A percentile compares a stretch with the other conserved stretches of the same genome.
Conservation (phyloP, 2,888 invertebrate species). For the Caradrina kadenii region DNA sequence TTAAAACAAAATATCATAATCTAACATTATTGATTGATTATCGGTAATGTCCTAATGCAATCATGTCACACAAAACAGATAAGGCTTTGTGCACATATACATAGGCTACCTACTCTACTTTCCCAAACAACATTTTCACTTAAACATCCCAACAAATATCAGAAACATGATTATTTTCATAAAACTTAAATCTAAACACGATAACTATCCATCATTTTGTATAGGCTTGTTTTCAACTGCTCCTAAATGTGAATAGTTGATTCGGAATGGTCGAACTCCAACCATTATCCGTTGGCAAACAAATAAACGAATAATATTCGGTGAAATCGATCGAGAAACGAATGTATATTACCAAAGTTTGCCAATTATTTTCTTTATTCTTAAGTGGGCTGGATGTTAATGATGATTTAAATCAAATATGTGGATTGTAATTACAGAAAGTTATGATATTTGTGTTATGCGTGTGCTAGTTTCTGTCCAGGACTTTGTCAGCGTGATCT, state of each 20-base stretch:
- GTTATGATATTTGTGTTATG: conserved; percentile 11
- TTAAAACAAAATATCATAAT: too few relatives aligned
- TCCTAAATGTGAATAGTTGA: conserved; percentile 66
- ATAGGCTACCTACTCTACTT: not conserved
- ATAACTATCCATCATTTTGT: conserved; percentile 58
- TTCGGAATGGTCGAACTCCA: conserved; percentile 62
- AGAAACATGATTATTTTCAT: conserved; percentile 54
- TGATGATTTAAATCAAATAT: conserved; percentile 40
- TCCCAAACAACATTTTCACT: not conserved
- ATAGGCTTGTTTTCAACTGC: conserved; percentile 63
- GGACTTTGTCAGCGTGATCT: too few relatives aligned
- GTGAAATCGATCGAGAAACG: conserved; percentile 59
- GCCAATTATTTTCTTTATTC: conserved; percentile 60
- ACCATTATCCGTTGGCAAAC: conserved; percentile 62
- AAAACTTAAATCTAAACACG: conserved; percentile 62
- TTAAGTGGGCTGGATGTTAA: conserved; percentile 55
- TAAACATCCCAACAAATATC: conserved; percentile 11
- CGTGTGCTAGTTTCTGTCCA: not conserved
- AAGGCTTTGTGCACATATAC: not conserved
- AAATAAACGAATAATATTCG: conserved; percentile 66
- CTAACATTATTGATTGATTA: too few relatives aligned
- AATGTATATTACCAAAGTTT: conserved; percentile 63
- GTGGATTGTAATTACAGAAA: conserved; percentile 1
- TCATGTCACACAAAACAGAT: too few relatives aligned
- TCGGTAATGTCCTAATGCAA: too few relatives aligned